phyloP scores from a whole-genome alignment of 2,888 invertebrate genomes.

The Melanotus villosus region DNA sequence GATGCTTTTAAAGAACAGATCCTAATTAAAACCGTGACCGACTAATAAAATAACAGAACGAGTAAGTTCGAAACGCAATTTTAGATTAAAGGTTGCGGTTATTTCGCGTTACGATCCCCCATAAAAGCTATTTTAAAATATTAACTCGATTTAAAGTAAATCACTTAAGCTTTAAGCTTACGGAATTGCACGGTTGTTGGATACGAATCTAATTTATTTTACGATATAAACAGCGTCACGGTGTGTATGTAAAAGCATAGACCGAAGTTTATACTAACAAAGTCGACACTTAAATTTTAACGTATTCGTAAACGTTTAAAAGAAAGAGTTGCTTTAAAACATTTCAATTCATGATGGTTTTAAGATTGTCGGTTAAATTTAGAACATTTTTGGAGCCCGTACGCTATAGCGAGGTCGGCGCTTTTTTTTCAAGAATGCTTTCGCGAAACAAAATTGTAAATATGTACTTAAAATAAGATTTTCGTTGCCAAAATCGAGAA shows the following conservation, averaged over 20 bases:
- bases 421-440: neutral
- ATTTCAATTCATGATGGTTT: neutral
- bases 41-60: too few relatives aligned
- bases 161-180: conserved; percentile 2
- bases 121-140: neutral
- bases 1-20: too few relatives aligned
- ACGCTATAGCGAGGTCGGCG: neutral
- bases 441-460: conserved; percentile 5
- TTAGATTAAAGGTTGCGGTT: too few relatives aligned
- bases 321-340: neutral
- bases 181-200: neutral
- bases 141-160: neutral
- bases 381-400: conserved; percentile 5
- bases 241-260: neutral
- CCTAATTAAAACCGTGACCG: too few relatives aligned
- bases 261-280: neutral
- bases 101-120: neutral
- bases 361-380: conserved; percentile 6
- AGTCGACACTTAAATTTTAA: neutral
- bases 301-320: neutral
- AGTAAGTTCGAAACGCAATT: too few relatives aligned
- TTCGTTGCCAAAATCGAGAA: conserved; percentile 12
- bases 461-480: neutral
- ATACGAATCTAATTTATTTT: conserved; percentile 2
- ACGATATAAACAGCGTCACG: conserved; percentile 4